Evolutionary conservation across 30 jellyfish, hydroid and myxozoan genomes (phyloP), one percentile per base, ranked within the genome.

Genomic region (Turritopsis dohrnii): DNA sequence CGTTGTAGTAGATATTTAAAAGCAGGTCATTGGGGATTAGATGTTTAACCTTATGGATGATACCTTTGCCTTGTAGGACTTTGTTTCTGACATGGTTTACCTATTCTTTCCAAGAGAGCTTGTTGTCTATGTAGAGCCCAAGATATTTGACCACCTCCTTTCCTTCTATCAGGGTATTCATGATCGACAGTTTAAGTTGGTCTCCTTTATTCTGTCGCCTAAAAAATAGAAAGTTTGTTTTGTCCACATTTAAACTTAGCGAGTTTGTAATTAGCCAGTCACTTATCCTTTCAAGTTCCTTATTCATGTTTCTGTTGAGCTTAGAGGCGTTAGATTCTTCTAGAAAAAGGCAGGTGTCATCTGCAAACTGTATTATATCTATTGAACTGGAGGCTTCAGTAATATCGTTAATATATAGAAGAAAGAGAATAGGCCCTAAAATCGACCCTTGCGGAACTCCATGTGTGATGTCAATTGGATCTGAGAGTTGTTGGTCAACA

Each of bases 61-160:
- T 84, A 21, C 87, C 87, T 69, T 31, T 19, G 26, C 90, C 90
- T 83, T 83, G 72, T 13, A 79, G 29, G 88, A 71, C 41, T 72
- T 73, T 83, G 13, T 23, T 13, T 52, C 72, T 83, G 7, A 83
- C 66, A 20, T 29, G 84, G 22, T 72, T 60, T 8, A 83, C 83
- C 27, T 83, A 84, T 8, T 60, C 86, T 0, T 69, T 71, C 89
- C 90, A 84, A 7, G 66, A 29, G 0, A 84, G 83, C 18, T 75
- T 76, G 21, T 84, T 26, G 71, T 84, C 88, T 21, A 84, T 1
- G 9, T 7, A 41, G 1, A 84, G 73, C 1, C 88, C 87, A 0
- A 84, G 31, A 53, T 84, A 84, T 18, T 84, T 84, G 16, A 75
- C 87, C 54, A 19, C 52, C 27, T 7, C 0, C 3, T 22, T 24